These are phyloP conservation scores for Phylloscopus collybita DNA, from an alignment of 2,797 vertebrate genomes.

Conservation along the genomic window DNA sequence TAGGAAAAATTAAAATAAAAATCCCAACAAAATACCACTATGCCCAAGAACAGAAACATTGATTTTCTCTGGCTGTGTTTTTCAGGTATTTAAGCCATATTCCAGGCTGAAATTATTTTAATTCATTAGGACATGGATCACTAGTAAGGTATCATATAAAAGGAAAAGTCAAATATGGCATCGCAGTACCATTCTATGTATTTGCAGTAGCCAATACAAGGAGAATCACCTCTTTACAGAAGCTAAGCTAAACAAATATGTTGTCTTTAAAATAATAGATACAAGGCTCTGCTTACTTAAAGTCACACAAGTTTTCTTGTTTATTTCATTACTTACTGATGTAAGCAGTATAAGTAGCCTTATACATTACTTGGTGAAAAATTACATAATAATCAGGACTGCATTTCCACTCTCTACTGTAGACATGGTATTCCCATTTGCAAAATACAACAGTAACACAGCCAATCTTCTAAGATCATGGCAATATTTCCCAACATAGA, in stretches of 20 bases:
- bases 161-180: not conserved
- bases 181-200: not conserved
- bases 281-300: not conserved
- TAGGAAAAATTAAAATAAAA: not conserved
- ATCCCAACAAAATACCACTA: not conserved
- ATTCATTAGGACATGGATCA: not conserved
- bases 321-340: not conserved
- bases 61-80: not conserved
- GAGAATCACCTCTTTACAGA: not conserved
- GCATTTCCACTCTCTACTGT: not conserved
- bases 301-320: not conserved
- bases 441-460: not conserved
- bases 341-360: not conserved
- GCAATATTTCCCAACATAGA: not conserved
- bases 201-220: not conserved
- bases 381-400: not conserved
- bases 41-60: not conserved
- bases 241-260: not conserved
- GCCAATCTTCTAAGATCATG: not conserved
- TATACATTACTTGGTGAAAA: not conserved
- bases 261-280: not conserved
- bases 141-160: not conserved
- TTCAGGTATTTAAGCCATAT: not conserved
- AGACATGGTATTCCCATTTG: not conserved
- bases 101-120: not conserved